These are phyloP conservation scores for Autographa gamma DNA, from an alignment of 2,888 invertebrate genomes.

Conservation along the genomic window DNA sequence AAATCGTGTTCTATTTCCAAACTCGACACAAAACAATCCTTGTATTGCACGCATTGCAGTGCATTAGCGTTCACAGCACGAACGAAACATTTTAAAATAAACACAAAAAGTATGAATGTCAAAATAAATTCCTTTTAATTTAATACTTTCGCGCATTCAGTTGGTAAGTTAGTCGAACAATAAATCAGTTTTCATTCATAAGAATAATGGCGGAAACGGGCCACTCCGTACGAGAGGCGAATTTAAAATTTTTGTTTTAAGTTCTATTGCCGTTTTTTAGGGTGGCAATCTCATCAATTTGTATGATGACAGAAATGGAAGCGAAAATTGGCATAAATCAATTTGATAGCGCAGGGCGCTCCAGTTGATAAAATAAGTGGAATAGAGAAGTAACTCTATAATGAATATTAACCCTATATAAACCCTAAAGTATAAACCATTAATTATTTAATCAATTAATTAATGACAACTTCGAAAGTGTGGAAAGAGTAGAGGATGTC, in stretches of 20 bases:
- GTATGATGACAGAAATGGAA: conserved; percentile 42
- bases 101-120: conserved; percentile 18
- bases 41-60: conserved; percentile 1
- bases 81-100: background rate
- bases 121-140: conserved; percentile 34
- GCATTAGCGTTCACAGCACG: conserved; percentile 4
- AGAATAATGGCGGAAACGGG: conserved; percentile 47
- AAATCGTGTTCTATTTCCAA: conserved; percentile 1
- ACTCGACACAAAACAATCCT: background rate
- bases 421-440: no score
- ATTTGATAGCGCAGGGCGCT: conserved; percentile 44
- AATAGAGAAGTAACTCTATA: no score
- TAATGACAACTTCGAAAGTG: no score
- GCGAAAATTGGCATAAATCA: conserved; percentile 46
- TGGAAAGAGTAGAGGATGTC: no score
- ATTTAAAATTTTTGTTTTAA: conserved; percentile 53
- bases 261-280: conserved; percentile 45
- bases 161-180: conserved; percentile 38
- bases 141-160: conserved; percentile 36
- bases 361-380: conserved; percentile 27
- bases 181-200: conserved; percentile 56
- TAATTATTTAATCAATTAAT: no score
- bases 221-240: conserved; percentile 50
- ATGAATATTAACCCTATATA: no score
- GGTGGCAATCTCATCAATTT: conserved; percentile 53